Percentiles rank a stretch among this genome's conserved stretches.
These are phyloP conservation scores for Lophura nycthemera DNA, from an alignment of 2,113 vertebrate genomes.

Conservation along the genomic window DNA sequence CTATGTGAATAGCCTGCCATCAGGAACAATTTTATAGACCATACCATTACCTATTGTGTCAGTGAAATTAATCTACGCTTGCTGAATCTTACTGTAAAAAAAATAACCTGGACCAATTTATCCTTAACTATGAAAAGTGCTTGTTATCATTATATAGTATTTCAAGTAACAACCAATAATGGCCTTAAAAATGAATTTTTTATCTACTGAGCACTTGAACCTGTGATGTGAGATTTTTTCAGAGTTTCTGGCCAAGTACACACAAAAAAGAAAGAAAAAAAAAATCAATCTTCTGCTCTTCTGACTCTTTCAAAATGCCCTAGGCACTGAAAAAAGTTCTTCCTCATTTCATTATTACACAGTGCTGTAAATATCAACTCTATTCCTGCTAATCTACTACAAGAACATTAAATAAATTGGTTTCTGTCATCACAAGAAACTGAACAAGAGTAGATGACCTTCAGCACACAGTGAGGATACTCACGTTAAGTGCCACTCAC, in stretches of 20 bases:
- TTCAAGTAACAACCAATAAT: background rate
- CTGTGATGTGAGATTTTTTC: background rate
- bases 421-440: background rate
- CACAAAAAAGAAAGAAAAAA: too few relatives aligned
- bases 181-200: background rate
- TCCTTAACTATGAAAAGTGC: background rate
- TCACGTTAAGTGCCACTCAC: background rate
- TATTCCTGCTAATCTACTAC: background rate
- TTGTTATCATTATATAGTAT: background rate
- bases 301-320: background rate
- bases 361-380: background rate
- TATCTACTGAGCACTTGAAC: background rate
- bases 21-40: background rate
- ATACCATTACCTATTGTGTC: background rate
- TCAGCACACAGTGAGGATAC: background rate
- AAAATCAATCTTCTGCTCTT: background rate
- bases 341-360: background rate
- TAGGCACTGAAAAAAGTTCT: background rate
- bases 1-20: background rate
- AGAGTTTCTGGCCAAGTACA: background rate
- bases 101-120: background rate
- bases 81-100: background rate
- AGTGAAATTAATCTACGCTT: slow-evolving; percentile 14
- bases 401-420: slow-evolving; percentile 1
- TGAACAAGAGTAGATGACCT: background rate